These are phyloP conservation scores for Stenodera caucasica DNA, from an alignment of 2,888 invertebrate species.

Conservation along the genomic window DNA sequence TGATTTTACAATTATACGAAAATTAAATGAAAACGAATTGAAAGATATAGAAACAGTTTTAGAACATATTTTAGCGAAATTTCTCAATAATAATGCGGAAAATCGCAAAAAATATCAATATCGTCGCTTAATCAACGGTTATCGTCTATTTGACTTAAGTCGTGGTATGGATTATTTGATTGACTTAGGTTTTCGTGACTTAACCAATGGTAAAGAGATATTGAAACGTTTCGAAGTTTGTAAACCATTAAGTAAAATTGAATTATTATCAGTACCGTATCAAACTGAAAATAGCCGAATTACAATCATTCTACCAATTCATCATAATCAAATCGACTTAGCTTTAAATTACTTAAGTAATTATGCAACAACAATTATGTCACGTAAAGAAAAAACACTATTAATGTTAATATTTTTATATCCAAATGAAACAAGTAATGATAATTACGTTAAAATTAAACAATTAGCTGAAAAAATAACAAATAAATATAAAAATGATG, in stretches of 20 bases:
- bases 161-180: conserved; percentile 84
- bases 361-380: conserved; percentile 65
- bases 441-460: conserved; percentile 59
- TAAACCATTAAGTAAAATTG: conserved; percentile 83
- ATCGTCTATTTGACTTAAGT: conserved; percentile 77
- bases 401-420: conserved; percentile 75
- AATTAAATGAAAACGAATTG: conserved; percentile 66
- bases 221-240: conserved; percentile 73
- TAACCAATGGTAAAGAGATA: conserved; percentile 54
- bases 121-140: conserved; percentile 67
- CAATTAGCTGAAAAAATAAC: conserved; percentile 64
- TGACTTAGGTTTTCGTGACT: conserved; percentile 66
- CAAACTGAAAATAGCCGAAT: conserved; percentile 91
- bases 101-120: conserved; percentile 60
- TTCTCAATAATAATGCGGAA: conserved; percentile 37
- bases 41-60: conserved; percentile 66
- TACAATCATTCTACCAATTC: conserved; percentile 73
- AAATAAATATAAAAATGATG: conserved; percentile 68
- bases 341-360: conserved; percentile 70
- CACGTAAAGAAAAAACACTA: conserved; percentile 77
- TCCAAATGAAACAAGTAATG: conserved; percentile 63
- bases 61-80: neutral
- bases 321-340: conserved; percentile 60
- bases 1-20: conserved; percentile 72
- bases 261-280: conserved; percentile 90